phyloP scores from a whole-genome alignment of 2,888 invertebrate species.

The Reticulitermes lucifugus region DNA sequence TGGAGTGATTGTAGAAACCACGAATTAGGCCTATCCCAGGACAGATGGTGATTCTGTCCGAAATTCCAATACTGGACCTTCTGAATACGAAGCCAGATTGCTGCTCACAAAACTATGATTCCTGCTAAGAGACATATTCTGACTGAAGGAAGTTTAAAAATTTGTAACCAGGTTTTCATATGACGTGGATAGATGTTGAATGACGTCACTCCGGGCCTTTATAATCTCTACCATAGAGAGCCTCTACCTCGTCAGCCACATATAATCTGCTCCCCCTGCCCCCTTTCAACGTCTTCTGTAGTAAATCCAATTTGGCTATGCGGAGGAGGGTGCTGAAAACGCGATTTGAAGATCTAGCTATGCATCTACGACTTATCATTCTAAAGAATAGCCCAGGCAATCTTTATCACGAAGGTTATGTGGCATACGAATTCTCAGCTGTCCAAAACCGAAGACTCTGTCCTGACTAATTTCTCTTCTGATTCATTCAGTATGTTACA shows the following conservation, averaged over 20 bases:
- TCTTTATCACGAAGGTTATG: not conserved
- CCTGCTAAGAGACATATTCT: too few species aligned
- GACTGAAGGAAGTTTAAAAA: too few species aligned
- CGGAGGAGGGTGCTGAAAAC: slow-evolving; percentile 20
- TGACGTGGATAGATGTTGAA: too few species aligned
- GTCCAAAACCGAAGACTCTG: not conserved
- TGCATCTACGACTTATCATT: slow-evolving; percentile 6
- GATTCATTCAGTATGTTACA: not conserved
- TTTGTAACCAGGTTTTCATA: too few species aligned
- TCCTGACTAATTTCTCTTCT: not conserved
- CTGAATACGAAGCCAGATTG: too few species aligned
- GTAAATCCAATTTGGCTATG: slow-evolving; percentile 34
- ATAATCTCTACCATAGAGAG: not conserved
- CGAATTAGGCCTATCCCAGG: too few species aligned
- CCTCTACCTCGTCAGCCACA: slow-evolving; percentile 18
- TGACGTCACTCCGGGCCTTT: not conserved
- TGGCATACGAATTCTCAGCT: not conserved
- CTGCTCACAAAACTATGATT: too few species aligned
- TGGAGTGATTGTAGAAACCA: too few species aligned
- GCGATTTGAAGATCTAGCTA: slow-evolving; percentile 29
- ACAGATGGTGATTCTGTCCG: too few species aligned
- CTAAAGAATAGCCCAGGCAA: slow-evolving; percentile 16
- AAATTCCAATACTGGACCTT: too few species aligned
- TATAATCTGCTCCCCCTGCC: slow-evolving; percentile 8
- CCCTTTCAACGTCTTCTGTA: slow-evolving; percentile 16